Evolutionary conservation across 2,797 vertebrate genomes (phyloP).

Genomic region (Hippoglossus hippoglossus): DNA sequence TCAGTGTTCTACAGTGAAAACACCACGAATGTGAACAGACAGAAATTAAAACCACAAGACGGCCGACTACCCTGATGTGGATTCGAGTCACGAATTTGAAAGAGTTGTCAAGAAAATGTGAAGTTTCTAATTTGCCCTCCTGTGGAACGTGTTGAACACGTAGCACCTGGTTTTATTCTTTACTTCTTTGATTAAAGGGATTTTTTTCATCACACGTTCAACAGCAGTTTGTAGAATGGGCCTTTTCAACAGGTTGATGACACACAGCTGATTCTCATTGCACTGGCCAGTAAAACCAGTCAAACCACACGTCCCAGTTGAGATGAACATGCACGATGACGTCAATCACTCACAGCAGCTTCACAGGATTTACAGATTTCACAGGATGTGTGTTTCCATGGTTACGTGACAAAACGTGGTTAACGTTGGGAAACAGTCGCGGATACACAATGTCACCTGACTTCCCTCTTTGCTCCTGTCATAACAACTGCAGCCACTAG

Average conservation of each 20-base stretch:
- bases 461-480: too few species aligned
- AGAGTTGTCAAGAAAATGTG: constrained; percentile 32
- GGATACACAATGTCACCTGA: too few species aligned
- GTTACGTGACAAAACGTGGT: too few species aligned
- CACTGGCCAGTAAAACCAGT: background rate
- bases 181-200: constrained; percentile 67
- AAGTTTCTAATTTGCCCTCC: constrained; percentile 32
- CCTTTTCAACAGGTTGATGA: constrained; percentile 19
- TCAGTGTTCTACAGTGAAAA: constrained; percentile 44
- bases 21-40: constrained; percentile 31
- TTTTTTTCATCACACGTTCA: constrained; percentile 17
- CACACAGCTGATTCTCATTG: constrained; percentile 34
- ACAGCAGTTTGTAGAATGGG: constrained; percentile 16
- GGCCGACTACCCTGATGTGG: constrained; percentile 32
- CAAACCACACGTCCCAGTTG: too few species aligned
- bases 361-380: too few species aligned
- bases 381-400: too few species aligned
- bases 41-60: constrained; percentile 29
- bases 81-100: constrained; percentile 13
- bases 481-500: too few species aligned
- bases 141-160: constrained; percentile 38
- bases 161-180: constrained; percentile 45
- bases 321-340: too few species aligned
- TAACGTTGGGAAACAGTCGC: too few species aligned
- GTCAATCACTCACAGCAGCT: too few species aligned